Conservation (phyloP, 2,797 vertebrate genomes). For the Chrysocyon brachyurus region DNA sequence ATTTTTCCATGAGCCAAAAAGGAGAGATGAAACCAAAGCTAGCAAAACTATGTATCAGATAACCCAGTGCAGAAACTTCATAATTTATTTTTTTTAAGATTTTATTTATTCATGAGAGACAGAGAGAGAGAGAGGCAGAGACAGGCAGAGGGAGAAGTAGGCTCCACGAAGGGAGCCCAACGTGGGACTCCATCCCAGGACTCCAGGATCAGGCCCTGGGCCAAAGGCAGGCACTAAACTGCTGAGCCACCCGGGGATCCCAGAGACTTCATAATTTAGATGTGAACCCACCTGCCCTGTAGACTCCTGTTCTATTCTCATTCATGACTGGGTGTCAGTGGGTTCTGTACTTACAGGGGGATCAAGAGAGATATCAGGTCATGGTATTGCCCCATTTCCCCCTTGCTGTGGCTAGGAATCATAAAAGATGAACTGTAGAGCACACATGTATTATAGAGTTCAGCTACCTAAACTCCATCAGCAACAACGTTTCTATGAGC, state of each 20-base stretch:
- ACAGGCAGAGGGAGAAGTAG: too few relatives aligned
- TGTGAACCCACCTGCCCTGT: not conserved
- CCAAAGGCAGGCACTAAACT: too few relatives aligned
- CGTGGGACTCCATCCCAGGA: too few relatives aligned
- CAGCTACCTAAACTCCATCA: conserved; percentile 23
- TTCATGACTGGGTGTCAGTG: not conserved
- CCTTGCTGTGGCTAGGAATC: not conserved
- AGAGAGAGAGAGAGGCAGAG: too few relatives aligned
- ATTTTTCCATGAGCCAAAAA: conserved; percentile 1
- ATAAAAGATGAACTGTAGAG: not conserved
- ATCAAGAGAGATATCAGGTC: not conserved
- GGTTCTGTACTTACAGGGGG: not conserved
- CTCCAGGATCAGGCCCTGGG: too few relatives aligned
- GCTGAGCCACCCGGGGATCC: too few relatives aligned
- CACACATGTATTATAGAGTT: not conserved
- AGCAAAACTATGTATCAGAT: not conserved
- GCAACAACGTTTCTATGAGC: not conserved
- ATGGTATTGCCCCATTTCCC: not conserved
- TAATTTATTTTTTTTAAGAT: not conserved
- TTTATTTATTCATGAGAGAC: too few relatives aligned
- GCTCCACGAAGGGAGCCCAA: too few relatives aligned
- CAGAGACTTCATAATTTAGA: not conserved
- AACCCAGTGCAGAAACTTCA: not conserved
- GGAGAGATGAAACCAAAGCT: not conserved
- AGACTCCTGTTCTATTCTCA: not conserved